Conservation (phyloP, 1,140 invertebrate genomes). For the Fopius arisanus region DNA sequence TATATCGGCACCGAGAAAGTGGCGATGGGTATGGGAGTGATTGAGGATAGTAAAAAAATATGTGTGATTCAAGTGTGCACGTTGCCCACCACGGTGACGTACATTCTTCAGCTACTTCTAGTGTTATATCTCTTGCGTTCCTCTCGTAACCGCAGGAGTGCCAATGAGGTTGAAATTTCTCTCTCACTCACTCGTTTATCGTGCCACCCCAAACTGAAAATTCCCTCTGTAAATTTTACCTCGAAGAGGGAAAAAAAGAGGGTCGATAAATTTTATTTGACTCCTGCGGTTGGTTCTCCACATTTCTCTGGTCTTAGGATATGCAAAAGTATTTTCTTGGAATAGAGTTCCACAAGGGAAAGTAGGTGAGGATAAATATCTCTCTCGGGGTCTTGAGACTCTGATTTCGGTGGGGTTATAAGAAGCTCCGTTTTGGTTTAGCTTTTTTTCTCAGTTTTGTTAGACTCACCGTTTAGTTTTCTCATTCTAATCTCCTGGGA, state of each 20-base stretch:
- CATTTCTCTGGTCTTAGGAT: not conserved
- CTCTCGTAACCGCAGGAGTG: constrained; percentile 17
- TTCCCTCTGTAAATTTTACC: constrained; percentile 4
- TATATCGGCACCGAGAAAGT: not conserved
- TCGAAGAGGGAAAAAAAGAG: not conserved
- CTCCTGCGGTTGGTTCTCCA: not conserved
- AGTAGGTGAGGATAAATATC: not conserved
- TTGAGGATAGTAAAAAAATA: constrained; percentile 16
- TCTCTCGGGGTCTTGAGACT: not conserved
- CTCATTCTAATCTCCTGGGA: not conserved
- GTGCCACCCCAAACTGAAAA: not conserved
- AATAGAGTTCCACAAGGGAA: not conserved
- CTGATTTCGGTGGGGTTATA: not conserved
- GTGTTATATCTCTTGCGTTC: constrained; percentile 23
- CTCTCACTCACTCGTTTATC: constrained; percentile 22
- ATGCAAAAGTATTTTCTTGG: not conserved
- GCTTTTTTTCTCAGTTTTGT: not conserved
- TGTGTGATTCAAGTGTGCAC: constrained; percentile 20
- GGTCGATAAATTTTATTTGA: constrained; percentile 17
- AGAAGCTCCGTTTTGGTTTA: not conserved
- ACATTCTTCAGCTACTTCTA: constrained; percentile 5
- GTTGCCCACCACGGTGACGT: constrained; percentile 1
- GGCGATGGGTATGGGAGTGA: not conserved
- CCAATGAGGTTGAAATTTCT: constrained; percentile 22
- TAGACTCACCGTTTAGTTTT: not conserved